Conservation (phyloP, 2,113 vertebrate species). For the Bothrops jararaca region DNA sequence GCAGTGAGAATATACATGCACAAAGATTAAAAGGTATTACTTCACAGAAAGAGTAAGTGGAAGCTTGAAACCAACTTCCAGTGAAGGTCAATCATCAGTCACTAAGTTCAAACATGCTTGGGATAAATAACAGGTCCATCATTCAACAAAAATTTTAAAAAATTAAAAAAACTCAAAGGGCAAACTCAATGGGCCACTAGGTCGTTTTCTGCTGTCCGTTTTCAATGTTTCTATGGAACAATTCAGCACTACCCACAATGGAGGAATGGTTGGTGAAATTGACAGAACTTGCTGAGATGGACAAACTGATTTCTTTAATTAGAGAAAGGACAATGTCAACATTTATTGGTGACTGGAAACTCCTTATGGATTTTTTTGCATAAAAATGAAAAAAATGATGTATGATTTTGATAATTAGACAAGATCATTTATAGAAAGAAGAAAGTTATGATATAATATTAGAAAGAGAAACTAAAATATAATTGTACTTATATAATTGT, state of each 20-base stretch:
- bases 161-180: no score
- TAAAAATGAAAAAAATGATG: no score
- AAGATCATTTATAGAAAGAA: no score
- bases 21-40: not conserved
- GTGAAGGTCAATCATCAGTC: not conserved
- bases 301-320: not conserved
- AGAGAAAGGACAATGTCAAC: not conserved
- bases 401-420: no score
- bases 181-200: no score
- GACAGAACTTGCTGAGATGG: not conserved
- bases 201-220: not conserved
- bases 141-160: not conserved
- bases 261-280: not conserved
- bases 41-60: not conserved
- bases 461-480: no score
- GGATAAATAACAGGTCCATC: not conserved
- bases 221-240: not conserved
- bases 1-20: not conserved
- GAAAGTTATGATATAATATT: no score
- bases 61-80: not conserved
- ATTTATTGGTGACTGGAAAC: no score
- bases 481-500: no score
- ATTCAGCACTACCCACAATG: not conserved
- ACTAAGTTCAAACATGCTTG: not conserved
- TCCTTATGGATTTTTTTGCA: no score